phyloP scores from a whole-genome alignment of 2,888 invertebrate genomes.

The Conomelus anceps region DNA sequence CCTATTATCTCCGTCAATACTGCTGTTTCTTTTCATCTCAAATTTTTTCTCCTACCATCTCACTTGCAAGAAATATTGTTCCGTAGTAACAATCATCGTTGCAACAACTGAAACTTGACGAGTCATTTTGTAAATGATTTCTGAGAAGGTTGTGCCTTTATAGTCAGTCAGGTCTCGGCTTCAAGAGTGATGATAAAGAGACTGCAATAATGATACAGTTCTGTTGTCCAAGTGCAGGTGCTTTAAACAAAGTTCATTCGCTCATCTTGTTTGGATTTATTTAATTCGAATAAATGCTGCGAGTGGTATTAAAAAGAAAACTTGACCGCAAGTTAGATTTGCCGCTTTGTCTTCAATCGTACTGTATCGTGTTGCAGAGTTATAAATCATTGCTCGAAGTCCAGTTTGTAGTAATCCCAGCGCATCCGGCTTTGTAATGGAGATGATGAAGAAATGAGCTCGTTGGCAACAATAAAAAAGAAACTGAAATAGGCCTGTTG shows the following conservation, averaged over 20 bases:
- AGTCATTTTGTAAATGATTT: background rate
- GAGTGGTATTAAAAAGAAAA: background rate
- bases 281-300: background rate
- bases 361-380: background rate
- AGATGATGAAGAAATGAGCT: background rate
- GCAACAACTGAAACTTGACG: background rate
- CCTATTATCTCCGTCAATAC: background rate
- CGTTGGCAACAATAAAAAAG: background rate
- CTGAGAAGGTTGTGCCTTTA: background rate
- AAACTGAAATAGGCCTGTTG: background rate
- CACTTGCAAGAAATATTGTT: background rate
- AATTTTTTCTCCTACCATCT: background rate
- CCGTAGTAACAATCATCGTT: background rate
- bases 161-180: background rate
- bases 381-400: background rate
- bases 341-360: too few relatives aligned
- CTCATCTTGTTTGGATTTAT: background rate
- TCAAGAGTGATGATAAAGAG: background rate
- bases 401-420: background rate
- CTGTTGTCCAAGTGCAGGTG: background rate
- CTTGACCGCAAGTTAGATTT: background rate
- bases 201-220: background rate
- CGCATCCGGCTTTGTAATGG: background rate
- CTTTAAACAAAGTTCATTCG: background rate
- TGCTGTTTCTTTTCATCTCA: background rate